Evolutionary conservation across 2,113 vertebrate species (phyloP), one percentile per base, ranked within the genome.

Genomic region (Dicrurus megarhynchus): DNA sequence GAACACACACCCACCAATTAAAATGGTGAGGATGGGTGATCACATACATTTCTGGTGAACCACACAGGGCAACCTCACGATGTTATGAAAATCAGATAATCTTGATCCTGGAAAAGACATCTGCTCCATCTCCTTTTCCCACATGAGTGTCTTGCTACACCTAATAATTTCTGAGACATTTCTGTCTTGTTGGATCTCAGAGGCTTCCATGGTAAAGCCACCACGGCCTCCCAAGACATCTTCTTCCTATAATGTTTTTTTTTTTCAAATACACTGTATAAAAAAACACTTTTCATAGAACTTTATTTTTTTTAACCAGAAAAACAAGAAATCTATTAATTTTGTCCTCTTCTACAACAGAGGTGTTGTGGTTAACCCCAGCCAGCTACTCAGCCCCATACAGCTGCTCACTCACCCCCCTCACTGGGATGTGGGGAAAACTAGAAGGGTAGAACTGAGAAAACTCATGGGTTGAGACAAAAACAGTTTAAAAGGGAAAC

Each of bases 1-100:
- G 91, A 93, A 39, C 82, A 95, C 89, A 78, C 80, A 94, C 56
- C 75, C 85, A 94, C 78, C 75, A 95, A 97, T 94, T 95, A 95
- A 97, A 92, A 90, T 68, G 78, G 91, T 76, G 89, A 91, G 87
- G 76, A 94, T 73, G 94, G 90, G 53, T 78, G 74, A 88, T 77
- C 92, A 95, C 68, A 68, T 0, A 77, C 88, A 92, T 65, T 89
- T 44, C 61, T 71, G 53, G 16, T 78, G 80, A n/a, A 33, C 24
- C 68, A 80, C 13, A 8, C n/a, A 73, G 10, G 30, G 60, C 75
- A 92, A 33, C 57, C 61, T 84, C 35, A 94, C 63, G 63, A 19
- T 94, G 84, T 67, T 49, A 93, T 1, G 47, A 64, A 78, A 87
- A 93, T 73, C 22, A 81, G 67, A 83, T 42, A 79, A 81, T 52